Conservation (phyloP, 2,888 invertebrate genomes). For the Synergus itoensis region DNA sequence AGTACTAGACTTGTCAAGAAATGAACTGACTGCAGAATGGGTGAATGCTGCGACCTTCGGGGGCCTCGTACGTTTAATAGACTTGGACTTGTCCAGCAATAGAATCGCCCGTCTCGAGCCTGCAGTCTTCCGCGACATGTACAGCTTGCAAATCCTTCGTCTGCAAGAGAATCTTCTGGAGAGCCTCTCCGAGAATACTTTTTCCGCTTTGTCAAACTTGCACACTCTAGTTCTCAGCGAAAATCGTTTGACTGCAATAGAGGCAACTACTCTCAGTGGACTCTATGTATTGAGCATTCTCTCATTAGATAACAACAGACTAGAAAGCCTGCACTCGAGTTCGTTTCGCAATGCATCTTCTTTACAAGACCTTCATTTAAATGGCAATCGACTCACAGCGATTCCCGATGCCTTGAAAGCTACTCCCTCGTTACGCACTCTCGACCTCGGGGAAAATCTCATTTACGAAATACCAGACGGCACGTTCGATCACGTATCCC, state of each 20-base stretch:
- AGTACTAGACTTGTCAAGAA: conserved; percentile 88
- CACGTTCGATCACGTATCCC: conserved; percentile 89
- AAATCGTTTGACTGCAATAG: conserved; percentile 87
- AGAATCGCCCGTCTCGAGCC: conserved; percentile 87
- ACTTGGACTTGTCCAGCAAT: conserved; percentile 88
- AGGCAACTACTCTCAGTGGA: conserved; percentile 88
- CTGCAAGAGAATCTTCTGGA: conserved; percentile 90
- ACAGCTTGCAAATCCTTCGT: conserved; percentile 88
- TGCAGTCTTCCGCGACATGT: conserved; percentile 87
- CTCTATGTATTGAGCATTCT: conserved; percentile 87
- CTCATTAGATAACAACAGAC: conserved; percentile 89
- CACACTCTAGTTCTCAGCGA: conserved; percentile 90
- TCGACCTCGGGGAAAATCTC: conserved; percentile 92
- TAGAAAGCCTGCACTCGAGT: conserved; percentile 86
- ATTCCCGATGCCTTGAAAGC: conserved; percentile 87
- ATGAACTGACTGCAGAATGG: conserved; percentile 90
- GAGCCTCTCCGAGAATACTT: conserved; percentile 88
- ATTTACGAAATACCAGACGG: conserved; percentile 88
- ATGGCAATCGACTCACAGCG: conserved; percentile 87
- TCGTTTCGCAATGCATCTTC: conserved; percentile 89
- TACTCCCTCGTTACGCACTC: conserved; percentile 87
- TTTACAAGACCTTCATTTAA: conserved; percentile 89
- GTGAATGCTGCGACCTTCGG: conserved; percentile 89
- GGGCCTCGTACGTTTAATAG: conserved; percentile 87
- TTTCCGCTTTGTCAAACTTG: conserved; percentile 87